phyloP scores from a whole-genome alignment of 92 coral and sea anemone genomes.

The Siderastrea siderea region DNA sequence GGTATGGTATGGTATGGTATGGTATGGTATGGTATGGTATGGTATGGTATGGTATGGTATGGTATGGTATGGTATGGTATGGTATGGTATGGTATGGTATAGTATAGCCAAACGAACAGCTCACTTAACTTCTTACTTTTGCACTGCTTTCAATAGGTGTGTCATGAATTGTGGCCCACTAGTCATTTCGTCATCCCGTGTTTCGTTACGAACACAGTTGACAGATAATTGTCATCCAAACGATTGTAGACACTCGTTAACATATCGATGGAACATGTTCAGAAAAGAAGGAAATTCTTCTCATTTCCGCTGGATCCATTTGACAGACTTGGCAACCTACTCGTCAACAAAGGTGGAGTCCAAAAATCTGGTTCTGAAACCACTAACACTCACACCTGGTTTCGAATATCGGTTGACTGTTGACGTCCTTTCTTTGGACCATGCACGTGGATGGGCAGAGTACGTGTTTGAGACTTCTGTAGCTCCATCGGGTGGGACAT shows the following conservation, averaged over 20 bases:
- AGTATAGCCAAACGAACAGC: too few relatives aligned
- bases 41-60: too few relatives aligned
- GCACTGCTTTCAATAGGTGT: not conserved
- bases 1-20: too few relatives aligned
- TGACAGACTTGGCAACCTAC: not conserved
- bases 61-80: too few relatives aligned
- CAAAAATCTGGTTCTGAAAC: constrained; percentile 12
- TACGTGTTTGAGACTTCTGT: constrained; percentile 7
- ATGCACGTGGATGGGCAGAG: constrained; percentile 12
- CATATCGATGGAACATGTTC: constrained; percentile 14
- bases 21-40: too few relatives aligned
- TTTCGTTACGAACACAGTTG: constrained; percentile 3
- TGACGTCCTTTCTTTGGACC: not conserved
- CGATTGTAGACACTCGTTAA: not conserved
- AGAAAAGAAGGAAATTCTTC: not conserved
- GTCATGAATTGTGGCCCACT: not conserved
- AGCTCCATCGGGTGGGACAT: constrained; percentile 13
- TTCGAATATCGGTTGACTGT: constrained; percentile 1
- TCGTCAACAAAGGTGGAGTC: constrained; percentile 8
- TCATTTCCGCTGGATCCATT: not conserved
- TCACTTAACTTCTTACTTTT: not conserved
- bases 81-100: too few relatives aligned
- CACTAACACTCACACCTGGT: not conserved
- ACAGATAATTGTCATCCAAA: not conserved
- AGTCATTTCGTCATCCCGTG: constrained; percentile 16